Base-by-base conservation (phyloP, 2,797 vertebrate species). In the Neopelma chrysocephalum region DNA sequence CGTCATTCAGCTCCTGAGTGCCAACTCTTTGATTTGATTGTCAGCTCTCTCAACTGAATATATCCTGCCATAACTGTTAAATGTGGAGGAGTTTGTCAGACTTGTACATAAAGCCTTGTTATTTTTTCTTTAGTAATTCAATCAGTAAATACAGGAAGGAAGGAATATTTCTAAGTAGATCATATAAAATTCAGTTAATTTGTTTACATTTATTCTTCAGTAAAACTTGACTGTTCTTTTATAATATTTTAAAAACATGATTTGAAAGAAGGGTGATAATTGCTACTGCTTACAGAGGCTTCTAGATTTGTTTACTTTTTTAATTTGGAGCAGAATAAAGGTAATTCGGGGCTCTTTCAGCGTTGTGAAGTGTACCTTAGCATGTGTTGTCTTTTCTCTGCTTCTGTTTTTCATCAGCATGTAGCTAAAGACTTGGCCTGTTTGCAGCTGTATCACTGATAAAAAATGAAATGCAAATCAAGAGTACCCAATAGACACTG, bases 381-480 rank as follows among this genome's bases (percentile, higher is more conserved):
- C 10, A 40, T n/a, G 27, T 32, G 29, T 58, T 90, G 48, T 48
- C 60, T 81, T 60, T 51, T 93, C 38, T 92, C 21, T 89, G 61
- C 31, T 73, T n/a, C 27, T 31, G 22, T 51, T 94, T 92, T 85
- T 81, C 69, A 62, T 83, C 90, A 91, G 60, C 32, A 57, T 2
- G 1, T 72, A 80, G 25, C 29, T 65, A 29, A 90, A 94, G 42
- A 81, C 43, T 58, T 92, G 84, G 53, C 53, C 48, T 82, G 96
- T 45, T 91, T 83, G 58, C 66, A 94, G 47, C 40, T 72, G 3
- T 50, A 48, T 76, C 64, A 42, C 62, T 72, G 43, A 71, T 88
- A 80, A 90, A 90, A 87, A 93, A 95, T 50, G 25, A 94, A 90
- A 91, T 53, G 40, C 76, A 90, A 95, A 86, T 76, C 70, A 38